Evolutionary conservation across 2,888 invertebrate genomes (phyloP).

Genomic region (Euphydryas editha): DNA sequence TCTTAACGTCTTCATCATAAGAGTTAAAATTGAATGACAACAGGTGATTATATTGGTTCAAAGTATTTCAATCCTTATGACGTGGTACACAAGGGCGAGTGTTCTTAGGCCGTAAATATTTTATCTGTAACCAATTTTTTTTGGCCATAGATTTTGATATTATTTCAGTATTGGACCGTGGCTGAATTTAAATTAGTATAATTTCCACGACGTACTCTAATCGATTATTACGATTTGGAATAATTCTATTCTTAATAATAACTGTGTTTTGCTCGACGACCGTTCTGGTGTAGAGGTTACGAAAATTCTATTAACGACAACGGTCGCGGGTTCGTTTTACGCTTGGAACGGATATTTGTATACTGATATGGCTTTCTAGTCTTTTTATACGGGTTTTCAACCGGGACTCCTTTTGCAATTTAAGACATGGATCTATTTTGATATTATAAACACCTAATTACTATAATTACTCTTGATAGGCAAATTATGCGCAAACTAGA

Average conservation of each 20-base stretch:
- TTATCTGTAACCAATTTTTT: slow-evolving; percentile 2
- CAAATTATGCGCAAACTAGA: no score
- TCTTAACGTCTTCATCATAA: neutral
- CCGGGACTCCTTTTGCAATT: no score
- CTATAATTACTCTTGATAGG: no score
- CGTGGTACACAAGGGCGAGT: neutral
- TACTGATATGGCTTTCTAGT: no score
- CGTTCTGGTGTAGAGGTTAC: no score
- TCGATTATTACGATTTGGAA: slow-evolving; percentile 5
- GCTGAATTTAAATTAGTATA: slow-evolving; percentile 13
- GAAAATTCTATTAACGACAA: no score
- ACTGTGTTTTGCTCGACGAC: neutral
- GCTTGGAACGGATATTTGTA: no score
- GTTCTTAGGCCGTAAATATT: neutral
- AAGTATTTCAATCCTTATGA: neutral
- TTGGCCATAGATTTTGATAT: slow-evolving; percentile 7
- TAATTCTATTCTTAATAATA: neutral
- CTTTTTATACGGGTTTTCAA: no score
- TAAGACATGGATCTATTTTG: no score
- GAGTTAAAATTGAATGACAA: neutral
- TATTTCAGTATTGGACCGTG: slow-evolving; percentile 22
- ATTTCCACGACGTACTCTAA: slow-evolving; percentile 6
- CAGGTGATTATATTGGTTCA: neutral
- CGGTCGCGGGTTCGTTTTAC: no score
- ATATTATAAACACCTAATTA: no score